Base-by-base conservation (phyloP, 2,888 invertebrate species). In the Strigamia transsilvanica region DNA sequence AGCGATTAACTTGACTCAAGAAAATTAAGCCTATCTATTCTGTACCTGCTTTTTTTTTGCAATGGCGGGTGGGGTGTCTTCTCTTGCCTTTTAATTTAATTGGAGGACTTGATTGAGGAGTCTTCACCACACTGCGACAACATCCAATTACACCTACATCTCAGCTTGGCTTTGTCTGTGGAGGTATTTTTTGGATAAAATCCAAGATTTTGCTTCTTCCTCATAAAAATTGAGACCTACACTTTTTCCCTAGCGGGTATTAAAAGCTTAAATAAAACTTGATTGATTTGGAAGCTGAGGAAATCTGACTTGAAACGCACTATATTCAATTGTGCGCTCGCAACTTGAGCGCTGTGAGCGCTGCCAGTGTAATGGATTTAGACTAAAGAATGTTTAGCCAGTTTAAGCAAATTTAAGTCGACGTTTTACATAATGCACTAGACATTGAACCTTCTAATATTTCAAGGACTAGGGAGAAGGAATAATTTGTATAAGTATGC, bases 1-100 rank as follows among this genome's bases (percentile, higher is more conserved):
- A 73, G 73, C 73, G 73, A 73, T 73, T 73, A 73, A 73, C 73
- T 73, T 73, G 73, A 27, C 73, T 73, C 73, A 4, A 27, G 73
- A 73, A 73, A 73, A 73, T 73, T 73, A 73, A 73, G 73, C 73
- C 73, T 73, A 73, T 73, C 73, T 73, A 73, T 73, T 73, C 73
- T 73, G 73, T 73, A 73, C 73, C 73, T 73, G 73, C 27, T 73
- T 73, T 73, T 66, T 51, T 73, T 73, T 5, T 27, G 73, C 27
- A 73, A 13, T 9, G 27, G 73, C 32, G 73, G 73, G 2, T 1
- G 73, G 73, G 73, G 73, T 51, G 73, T 27, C 73, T 73, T 73
- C 73, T 73, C 73, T 73, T 73, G 73, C 73, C 73, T 73, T 73
- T 73, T 73, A 73, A 73, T 73, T 73, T 73, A 73, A 73, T 73